These are phyloP conservation scores for Anaspis maculata DNA, from an alignment of 2,888 invertebrate genomes.

Conservation along the genomic window DNA sequence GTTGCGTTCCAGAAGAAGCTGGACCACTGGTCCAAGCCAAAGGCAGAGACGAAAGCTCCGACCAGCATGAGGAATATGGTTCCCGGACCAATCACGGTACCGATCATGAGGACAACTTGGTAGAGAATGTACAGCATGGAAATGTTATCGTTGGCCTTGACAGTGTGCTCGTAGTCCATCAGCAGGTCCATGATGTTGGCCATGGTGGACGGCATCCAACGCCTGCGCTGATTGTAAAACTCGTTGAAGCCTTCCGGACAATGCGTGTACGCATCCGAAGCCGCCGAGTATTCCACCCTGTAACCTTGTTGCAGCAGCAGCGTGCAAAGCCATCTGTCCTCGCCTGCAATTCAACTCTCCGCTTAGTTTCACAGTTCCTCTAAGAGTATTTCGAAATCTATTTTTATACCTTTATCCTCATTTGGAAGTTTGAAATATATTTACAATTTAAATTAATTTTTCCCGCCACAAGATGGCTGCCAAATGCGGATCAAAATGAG, in stretches of 20 bases:
- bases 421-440: too few relatives aligned
- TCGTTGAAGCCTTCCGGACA: slow-evolving; percentile 89
- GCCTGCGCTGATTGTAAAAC: slow-evolving; percentile 87
- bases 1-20: slow-evolving; percentile 59
- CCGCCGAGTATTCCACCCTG: slow-evolving; percentile 89
- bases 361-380: too few relatives aligned
- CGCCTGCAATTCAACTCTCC: too few relatives aligned
- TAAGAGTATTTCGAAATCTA: too few relatives aligned
- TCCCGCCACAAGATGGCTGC: too few relatives aligned
- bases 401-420: too few relatives aligned
- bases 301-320: slow-evolving; percentile 84
- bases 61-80: slow-evolving; percentile 78
- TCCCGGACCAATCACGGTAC: slow-evolving; percentile 74
- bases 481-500: too few relatives aligned
- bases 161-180: slow-evolving; percentile 66
- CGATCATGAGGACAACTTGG: slow-evolving; percentile 60
- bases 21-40: slow-evolving; percentile 59
- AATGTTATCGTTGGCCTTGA: slow-evolving; percentile 81
- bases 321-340: slow-evolving; percentile 94
- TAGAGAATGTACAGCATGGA: slow-evolving; percentile 72
- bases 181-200: slow-evolving; percentile 90
- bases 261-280: slow-evolving; percentile 90
- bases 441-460: too few relatives aligned
- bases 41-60: slow-evolving; percentile 72
- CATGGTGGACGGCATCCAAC: slow-evolving; percentile 95